Conservation (phyloP, 2,113 vertebrate genomes). For the Apodemus sylvaticus region DNA sequence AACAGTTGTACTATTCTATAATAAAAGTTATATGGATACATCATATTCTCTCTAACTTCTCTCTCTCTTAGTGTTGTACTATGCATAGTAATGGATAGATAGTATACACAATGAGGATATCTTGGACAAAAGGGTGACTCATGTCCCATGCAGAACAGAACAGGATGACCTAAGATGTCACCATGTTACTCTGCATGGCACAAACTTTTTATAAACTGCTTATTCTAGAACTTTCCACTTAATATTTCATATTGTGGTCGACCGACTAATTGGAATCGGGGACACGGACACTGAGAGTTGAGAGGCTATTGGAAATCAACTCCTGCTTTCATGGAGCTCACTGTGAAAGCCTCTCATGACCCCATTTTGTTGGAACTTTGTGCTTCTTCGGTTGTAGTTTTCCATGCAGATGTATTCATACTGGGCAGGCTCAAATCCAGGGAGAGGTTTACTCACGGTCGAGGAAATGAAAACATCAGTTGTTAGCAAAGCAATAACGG, state of each 20-base stretch:
- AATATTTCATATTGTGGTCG: not conserved
- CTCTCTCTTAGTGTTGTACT: not conserved
- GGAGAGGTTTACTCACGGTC: not conserved
- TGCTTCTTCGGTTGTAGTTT: not conserved
- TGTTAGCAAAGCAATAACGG: not conserved
- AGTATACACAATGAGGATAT: not conserved
- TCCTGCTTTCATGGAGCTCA: not conserved
- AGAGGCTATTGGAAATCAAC: not conserved
- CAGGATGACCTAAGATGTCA: not conserved
- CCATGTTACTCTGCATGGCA: not conserved
- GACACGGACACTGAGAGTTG: not conserved
- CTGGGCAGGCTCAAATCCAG: not conserved
- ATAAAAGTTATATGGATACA: not conserved
- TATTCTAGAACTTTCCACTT: not conserved
- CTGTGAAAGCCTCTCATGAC: not conserved
- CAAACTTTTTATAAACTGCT: not conserved
- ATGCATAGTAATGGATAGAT: not conserved
- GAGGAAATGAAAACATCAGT: constrained; percentile 23
- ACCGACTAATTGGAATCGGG: not conserved
- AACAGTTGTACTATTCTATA: not conserved
- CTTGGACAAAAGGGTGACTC: not conserved
- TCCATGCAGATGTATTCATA: not conserved
- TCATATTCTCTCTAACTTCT: not conserved
- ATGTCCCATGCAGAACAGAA: not conserved
- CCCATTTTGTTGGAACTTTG: not conserved